Conservation (phyloP, 1,140 invertebrate genomes). For the Zaprionus ornatus region DNA sequence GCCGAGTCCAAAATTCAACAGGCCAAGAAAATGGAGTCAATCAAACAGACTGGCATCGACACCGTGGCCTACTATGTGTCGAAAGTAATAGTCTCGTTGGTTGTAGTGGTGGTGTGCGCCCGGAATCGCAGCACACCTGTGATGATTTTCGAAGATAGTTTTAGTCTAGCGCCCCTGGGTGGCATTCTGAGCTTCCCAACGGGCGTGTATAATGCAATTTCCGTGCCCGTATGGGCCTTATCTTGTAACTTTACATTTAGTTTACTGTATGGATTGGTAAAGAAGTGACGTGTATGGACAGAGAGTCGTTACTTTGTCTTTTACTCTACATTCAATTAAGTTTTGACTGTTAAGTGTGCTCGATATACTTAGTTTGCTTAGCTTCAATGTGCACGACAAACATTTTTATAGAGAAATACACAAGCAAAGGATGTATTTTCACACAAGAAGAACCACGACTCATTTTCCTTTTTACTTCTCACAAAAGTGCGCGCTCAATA, state of each 20-base stretch:
- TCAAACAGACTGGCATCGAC: conserved; percentile 62
- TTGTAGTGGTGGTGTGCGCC: conserved; percentile 59
- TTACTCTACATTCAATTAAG: conserved; percentile 34
- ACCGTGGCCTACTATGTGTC: conserved; percentile 59
- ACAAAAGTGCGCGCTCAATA: not conserved
- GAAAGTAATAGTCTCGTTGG: conserved; percentile 58
- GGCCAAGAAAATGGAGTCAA: conserved; percentile 31
- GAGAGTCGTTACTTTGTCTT: not conserved
- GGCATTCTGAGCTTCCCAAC: conserved; percentile 76
- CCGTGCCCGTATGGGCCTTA: conserved; percentile 72
- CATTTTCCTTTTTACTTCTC: not conserved
- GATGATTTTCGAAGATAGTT: conserved; percentile 61
- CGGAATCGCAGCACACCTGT: conserved; percentile 66
- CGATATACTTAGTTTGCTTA: conserved; percentile 50
- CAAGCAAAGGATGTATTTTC: conserved; percentile 44
- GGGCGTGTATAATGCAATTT: conserved; percentile 71
- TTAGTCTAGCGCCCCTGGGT: conserved; percentile 63
- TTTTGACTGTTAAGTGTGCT: conserved; percentile 22
- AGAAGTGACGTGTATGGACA: conserved; percentile 47
- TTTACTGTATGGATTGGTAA: conserved; percentile 51
- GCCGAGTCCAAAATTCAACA: conserved; percentile 49
- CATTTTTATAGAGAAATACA: conserved; percentile 30
- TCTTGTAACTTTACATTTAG: conserved; percentile 76
- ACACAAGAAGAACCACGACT: conserved; percentile 1
- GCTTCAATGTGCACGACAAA: conserved; percentile 34